phyloP scores from a whole-genome alignment of 2,113 vertebrate species.

The Cnemophilus loriae region DNA sequence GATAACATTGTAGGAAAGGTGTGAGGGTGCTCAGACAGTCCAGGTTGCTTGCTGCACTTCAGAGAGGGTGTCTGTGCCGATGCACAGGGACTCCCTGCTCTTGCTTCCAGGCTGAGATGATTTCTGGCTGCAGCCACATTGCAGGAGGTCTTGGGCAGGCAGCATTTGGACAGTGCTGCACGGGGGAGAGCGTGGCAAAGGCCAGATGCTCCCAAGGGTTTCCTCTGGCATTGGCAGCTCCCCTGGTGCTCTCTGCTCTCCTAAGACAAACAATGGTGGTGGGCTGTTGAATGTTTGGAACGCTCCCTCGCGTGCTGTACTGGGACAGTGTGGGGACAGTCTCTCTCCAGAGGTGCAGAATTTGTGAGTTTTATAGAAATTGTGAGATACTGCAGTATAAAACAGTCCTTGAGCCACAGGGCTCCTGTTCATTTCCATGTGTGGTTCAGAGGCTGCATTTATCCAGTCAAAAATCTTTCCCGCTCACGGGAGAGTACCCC shows the following conservation, averaged over 20 bases:
- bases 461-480: neutral
- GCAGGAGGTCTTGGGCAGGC: neutral
- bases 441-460: neutral
- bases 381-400: neutral
- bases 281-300: neutral
- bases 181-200: accelerated
- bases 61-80: accelerated
- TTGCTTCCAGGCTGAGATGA: neutral
- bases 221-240: neutral
- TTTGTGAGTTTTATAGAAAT: neutral
- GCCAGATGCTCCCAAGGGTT: neutral
- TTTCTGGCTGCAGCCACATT: neutral
- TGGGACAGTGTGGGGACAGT: neutral
- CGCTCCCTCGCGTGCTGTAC: accelerated
- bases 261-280: neutral
- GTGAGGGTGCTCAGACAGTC: neutral
- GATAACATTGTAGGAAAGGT: neutral
- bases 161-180: neutral
- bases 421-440: neutral
- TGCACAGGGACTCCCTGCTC: neutral
- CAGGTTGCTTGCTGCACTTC: neutral
- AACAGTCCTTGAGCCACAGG: neutral
- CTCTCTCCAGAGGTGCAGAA: neutral
- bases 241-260: neutral
- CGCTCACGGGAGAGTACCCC: accelerated